These are phyloP conservation scores for Chrysocyon brachyurus DNA, from an alignment of 2,797 vertebrate species.

Conservation along the genomic window DNA sequence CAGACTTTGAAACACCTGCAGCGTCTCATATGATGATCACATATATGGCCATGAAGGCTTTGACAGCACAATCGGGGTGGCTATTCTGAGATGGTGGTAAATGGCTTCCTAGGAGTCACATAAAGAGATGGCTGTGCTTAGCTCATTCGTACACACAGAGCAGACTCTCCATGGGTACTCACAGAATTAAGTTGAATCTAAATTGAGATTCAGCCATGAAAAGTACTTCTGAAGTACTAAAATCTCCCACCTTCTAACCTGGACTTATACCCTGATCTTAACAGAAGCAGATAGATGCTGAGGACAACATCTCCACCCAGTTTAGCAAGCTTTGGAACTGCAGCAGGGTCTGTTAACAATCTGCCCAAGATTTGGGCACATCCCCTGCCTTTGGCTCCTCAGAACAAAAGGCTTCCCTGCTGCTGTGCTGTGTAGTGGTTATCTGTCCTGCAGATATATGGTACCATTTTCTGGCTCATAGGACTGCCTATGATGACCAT, in stretches of 20 bases:
- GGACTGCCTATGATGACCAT: neutral
- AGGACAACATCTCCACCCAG: neutral
- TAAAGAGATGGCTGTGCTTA: neutral
- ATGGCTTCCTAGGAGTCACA: accelerated
- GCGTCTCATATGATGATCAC: neutral
- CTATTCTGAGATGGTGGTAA: neutral
- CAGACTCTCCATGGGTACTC: neutral
- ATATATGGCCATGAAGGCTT: neutral
- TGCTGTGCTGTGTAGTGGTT: accelerated
- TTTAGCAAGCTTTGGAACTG: neutral
- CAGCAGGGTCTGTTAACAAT: neutral
- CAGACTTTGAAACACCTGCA: neutral
- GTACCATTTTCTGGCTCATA: neutral
- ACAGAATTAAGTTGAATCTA: neutral
- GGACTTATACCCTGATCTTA: neutral
- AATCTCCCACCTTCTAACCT: neutral
- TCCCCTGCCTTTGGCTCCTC: neutral
- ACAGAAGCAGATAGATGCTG: neutral
- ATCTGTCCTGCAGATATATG: neutral
- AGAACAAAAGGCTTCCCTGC: neutral
- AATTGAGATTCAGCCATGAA: neutral
- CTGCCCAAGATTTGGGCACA: neutral
- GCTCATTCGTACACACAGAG: neutral
- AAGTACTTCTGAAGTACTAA: neutral
- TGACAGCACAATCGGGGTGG: neutral